Conservation (phyloP, 2,888 invertebrate species). For the Sarcophaga subvicina region DNA sequence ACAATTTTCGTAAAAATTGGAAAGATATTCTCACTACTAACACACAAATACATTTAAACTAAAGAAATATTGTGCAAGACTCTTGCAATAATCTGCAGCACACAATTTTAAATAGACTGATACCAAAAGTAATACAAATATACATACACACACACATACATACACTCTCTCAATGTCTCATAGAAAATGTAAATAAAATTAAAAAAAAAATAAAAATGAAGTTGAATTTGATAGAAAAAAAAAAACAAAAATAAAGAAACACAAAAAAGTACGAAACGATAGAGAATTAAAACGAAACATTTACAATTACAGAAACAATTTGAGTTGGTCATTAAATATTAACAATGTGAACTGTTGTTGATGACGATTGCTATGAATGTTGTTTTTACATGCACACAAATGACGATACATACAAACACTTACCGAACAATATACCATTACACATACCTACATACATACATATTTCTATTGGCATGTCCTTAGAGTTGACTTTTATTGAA, state of each 20-base stretch:
- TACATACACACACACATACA: conserved; percentile 9
- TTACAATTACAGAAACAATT: conserved; percentile 70
- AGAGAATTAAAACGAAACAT: conserved; percentile 61
- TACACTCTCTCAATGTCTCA: conserved; percentile 7
- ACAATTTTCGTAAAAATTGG: neutral
- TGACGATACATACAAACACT: neutral
- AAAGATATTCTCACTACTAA: conserved; percentile 1
- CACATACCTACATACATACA: neutral
- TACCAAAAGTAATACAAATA: neutral
- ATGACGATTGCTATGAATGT: conserved; percentile 32
- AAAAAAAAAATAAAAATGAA: conserved; percentile 1
- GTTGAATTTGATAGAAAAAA: neutral
- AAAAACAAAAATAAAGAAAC: neutral
- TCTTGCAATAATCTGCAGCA: conserved; percentile 30
- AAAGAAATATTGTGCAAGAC: conserved; percentile 29
- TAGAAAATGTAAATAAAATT: conserved; percentile 67
- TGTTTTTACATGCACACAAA: neutral
- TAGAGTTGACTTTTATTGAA: conserved; percentile 28
- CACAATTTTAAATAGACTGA: conserved; percentile 45
- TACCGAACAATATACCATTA: too few relatives aligned
- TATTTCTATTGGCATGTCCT: neutral
- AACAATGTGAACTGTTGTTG: conserved; percentile 70
- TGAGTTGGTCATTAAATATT: conserved; percentile 78
- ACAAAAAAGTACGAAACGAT: conserved; percentile 10
- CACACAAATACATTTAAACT: conserved; percentile 23